Evolutionary conservation across 2,797 vertebrate species (phyloP), one percentile per base, ranked within the genome.

Genomic region (Phylloscopus collybita): DNA sequence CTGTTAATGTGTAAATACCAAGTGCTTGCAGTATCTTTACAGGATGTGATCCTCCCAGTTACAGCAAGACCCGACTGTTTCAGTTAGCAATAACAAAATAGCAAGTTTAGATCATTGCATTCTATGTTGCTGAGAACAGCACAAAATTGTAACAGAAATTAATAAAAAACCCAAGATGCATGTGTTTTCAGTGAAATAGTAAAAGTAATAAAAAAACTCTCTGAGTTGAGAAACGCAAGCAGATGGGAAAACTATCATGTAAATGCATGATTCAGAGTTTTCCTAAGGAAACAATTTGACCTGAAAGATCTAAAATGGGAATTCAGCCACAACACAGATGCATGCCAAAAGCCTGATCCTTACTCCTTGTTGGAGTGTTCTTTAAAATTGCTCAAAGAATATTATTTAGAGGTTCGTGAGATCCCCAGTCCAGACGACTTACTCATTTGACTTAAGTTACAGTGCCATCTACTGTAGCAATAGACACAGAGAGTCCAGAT

Each of bases 401-500:
- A 51, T 14, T 44, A 26, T 84, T 85, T 23, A 42, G 61, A 83
- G 17, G 30, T 57, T 18, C 88, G 22, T 12, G 73, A 84, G 50
- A 81, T 69, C 29, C 30, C 22, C 44, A 47, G 29, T 53, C 64
- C 87, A 81, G 45, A 54, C 47, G 47, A 83, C 25, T 86, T 78
- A 47, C 22, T 75, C 61, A 18, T 49, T 92, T 90, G 40, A 66
- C 70, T 96, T 72, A 91, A 95, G 82, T 88, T 87, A 83, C 11
- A 96, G 90, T 89, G 96, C 96, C 96, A 96, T 64, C 96, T 97
- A 85, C 92, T 80, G 96, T 81, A 72, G n/a, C 22, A 51, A 73
- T 4, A 62, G 36, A 25, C 44, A 69, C 36, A 82, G 42, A 72
- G n/a, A 87, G 51, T 38, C 32, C 53, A 80, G 53, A 61, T 40